Base-by-base conservation (phyloP, 1,140 invertebrate species). In the Neotoxoptera formosana region DNA sequence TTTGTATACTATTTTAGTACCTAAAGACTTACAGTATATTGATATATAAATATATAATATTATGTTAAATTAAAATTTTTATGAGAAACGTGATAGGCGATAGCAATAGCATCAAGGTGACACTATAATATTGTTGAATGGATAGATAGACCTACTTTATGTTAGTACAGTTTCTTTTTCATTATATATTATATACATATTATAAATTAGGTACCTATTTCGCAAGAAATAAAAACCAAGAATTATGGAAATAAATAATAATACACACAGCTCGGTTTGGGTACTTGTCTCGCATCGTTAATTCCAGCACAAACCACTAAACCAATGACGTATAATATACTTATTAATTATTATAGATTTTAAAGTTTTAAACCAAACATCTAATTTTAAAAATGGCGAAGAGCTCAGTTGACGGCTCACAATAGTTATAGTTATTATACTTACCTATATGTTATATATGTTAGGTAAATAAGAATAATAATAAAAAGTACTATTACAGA, bases 81-180 rank as follows among this genome's bases (percentile, higher is more conserved):
- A 88, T 20, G 86, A 88, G 86, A 88, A 88, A 88, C 20, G 1
- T 30, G 86, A 88, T 88, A 88, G 41, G 41, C 41, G 41, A 41
- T 41, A 41, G 14, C 47, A 9, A 41, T 41, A 41, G 14, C 47
- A 9, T 25, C n/a, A 51, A 88, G 30, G n/a, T 48, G 30, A 51
- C 20, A 88, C 20, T 51, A n/a, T n/a, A 88, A 88, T 34, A 34
- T 48, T 88, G 30, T n/a, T n/a, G 25, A 87, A 87, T 87, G 6
- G 14, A 76, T 17, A n/a, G n/a, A n/a, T n/a, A n/a, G n/a, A 17
- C 11, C 11, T n/a, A 47, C 45, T 45, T 41, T 25, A 84, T 41
- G 20, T 41, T 21, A 9, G 25, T 48, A 20, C 7, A 14, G 84
- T 48, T 87, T 86, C 41, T 86, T 87, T 47, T 47, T 30, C 30